These are phyloP conservation scores for Brenthis daphne DNA, from an alignment of 2,888 invertebrate genomes.

Conservation along the genomic window DNA sequence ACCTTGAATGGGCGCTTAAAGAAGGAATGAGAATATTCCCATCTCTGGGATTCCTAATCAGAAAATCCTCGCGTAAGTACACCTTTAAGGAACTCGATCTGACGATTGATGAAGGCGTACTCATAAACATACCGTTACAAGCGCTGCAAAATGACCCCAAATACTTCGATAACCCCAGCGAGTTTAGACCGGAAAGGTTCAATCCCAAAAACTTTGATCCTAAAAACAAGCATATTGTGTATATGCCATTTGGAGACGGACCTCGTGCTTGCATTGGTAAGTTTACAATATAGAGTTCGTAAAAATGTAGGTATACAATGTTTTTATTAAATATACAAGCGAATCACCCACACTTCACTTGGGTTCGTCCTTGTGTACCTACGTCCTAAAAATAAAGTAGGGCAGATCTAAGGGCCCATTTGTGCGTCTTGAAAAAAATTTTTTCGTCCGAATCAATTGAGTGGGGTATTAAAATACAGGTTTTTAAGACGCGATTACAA, in stretches of 20 bases:
- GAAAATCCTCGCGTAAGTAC: conserved; percentile 52
- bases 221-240: conserved; percentile 53
- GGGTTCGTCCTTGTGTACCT: too few relatives aligned
- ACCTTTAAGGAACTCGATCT: conserved; percentile 55
- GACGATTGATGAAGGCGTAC: conserved; percentile 55
- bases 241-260: conserved; percentile 65
- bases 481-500: too few relatives aligned
- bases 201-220: conserved; percentile 48
- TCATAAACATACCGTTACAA: conserved; percentile 51
- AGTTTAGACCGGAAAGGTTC: conserved; percentile 61
- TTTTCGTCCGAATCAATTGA: too few relatives aligned
- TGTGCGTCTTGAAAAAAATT: too few relatives aligned
- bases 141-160: conserved; percentile 59
- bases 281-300: conserved; percentile 21
- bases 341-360: too few relatives aligned
- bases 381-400: too few relatives aligned
- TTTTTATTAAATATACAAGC: background rate
- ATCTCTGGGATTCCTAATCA: conserved; percentile 57
- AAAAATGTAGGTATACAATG: background rate
- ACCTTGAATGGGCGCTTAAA: conserved; percentile 58
- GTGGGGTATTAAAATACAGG: too few relatives aligned
- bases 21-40: conserved; percentile 67
- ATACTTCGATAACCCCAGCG: conserved; percentile 55
- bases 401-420: too few relatives aligned
- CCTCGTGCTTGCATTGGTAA: conserved; percentile 66